Base-by-base conservation (phyloP, 2,113 vertebrate genomes). In the Phodopus roborovskii region DNA sequence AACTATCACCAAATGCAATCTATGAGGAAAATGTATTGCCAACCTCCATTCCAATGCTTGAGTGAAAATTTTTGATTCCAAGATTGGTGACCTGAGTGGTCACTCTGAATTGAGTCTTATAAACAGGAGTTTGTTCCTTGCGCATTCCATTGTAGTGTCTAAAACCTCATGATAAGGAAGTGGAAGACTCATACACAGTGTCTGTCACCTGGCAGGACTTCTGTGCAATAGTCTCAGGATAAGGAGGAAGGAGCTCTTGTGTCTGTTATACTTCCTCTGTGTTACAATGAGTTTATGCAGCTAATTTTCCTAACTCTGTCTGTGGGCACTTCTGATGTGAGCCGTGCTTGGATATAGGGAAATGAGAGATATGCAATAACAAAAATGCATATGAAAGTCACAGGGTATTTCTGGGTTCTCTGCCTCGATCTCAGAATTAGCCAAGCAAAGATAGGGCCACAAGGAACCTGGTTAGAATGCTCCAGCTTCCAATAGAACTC, bases 281-380 rank as follows among this genome's bases (percentile, higher is more conserved):
- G n/a, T 94, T 87, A 91, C 64, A 45, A 5, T 81, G 56, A 96
- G 81, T 77, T 96, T 83, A 56, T 93, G 39, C 71, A 71, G 74
- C 79, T 95, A 64, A 73, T 90, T 93, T 94, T 50, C 92, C 68
- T 66, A 90, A 64, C 36, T 87, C 45, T 95, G 60, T 77, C 86
- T 96, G 89, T 95, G 92, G 77, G 85, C 82, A 70, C 71, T 94
- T 94, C 85, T 88, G 74, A 91, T 83, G 30, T 64, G 83, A 94
- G 60, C 24, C 22, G 86, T 75, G 71, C 42, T 74, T 95, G 58
- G 62, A 87, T 81, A 56, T 66, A 94, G 74, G 60, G 95, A 91
- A 96, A 73, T 95, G 78, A 96, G 88, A 95, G 96, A 91, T 87
- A 53, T 96, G 74, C 12, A 93, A 94, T 89, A 96, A 92, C 66